A percentile compares a stretch with the other conserved stretches of the same genome.
These are phyloP conservation scores for Dicrostonyx torquatus DNA, from an alignment of 2,797 vertebrate species.

Conservation along the genomic window DNA sequence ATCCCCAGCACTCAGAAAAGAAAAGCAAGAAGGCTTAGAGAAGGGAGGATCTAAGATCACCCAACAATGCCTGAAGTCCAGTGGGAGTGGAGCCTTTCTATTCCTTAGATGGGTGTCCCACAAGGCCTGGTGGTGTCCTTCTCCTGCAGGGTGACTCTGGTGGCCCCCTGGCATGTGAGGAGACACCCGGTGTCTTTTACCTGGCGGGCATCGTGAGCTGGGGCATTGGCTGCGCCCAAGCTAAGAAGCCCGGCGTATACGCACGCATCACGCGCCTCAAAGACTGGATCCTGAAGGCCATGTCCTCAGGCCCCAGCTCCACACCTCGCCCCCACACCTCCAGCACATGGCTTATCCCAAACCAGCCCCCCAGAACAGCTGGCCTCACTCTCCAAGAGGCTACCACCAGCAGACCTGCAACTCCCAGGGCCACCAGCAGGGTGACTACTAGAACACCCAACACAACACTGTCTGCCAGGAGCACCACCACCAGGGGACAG, in stretches of 20 bases:
- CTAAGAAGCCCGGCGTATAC: constrained; percentile 93
- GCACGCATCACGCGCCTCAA: constrained; percentile 90
- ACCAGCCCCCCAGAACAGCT: background rate
- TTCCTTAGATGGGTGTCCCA: too few relatives aligned
- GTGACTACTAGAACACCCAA: background rate
- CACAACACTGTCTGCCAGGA: background rate
- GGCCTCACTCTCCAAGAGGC: background rate
- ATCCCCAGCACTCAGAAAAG: too few relatives aligned
- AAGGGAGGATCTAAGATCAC: background rate
- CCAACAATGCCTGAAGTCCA: background rate
- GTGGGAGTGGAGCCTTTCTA: accelerated
- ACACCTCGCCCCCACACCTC: background rate
- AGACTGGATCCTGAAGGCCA: constrained; percentile 91
- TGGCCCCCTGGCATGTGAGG: constrained; percentile 95
- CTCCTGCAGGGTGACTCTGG: constrained; percentile 94
- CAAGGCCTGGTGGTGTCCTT: background rate
- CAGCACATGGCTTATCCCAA: background rate
- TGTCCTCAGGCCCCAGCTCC: constrained; percentile 62
- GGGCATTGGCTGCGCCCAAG: constrained; percentile 95
- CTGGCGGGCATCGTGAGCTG: constrained; percentile 97
- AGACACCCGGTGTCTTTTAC: constrained; percentile 92
- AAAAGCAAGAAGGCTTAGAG: background rate
- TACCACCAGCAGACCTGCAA: background rate
- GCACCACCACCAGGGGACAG: background rate
- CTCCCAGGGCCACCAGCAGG: constrained; percentile 44